A percentile compares a stretch with the other conserved stretches of the same genome.
Conservation (phyloP, 2,888 invertebrate species). For the Diarsia rubi region DNA sequence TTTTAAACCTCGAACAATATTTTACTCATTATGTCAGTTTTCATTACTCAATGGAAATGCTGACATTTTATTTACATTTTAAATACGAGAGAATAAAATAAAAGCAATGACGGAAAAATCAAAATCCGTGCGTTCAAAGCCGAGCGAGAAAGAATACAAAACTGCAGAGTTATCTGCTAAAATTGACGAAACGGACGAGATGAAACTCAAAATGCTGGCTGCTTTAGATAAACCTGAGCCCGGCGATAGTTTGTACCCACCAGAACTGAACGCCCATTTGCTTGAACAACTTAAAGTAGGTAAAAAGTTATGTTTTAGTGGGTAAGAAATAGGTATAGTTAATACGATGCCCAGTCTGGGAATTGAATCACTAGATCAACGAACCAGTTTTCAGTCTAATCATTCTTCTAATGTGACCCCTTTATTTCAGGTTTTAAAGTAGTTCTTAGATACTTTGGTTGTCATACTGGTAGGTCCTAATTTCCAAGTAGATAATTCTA, state of each 20-base stretch:
- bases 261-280: conserved; percentile 91
- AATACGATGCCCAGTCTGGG: not conserved
- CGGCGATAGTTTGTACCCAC: conserved; percentile 90
- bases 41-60: conserved; percentile 22
- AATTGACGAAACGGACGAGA: conserved; percentile 89
- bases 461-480: not conserved
- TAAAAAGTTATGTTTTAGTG: not conserved
- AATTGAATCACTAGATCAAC: not conserved
- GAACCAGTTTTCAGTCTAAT: not conserved
- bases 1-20: conserved; percentile 58
- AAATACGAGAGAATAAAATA: conserved; percentile 24
- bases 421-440: not conserved
- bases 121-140: conserved; percentile 70
- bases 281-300: conserved; percentile 91
- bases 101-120: conserved; percentile 72
- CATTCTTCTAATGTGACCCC: not conserved
- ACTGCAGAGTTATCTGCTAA: conserved; percentile 78
- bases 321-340: not conserved
- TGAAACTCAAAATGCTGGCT: conserved; percentile 87
- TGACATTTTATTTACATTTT: conserved; percentile 50
- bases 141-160: conserved; percentile 78
- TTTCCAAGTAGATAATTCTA: not conserved
- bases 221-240: conserved; percentile 81
- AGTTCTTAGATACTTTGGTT: not conserved
- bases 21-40: conserved; percentile 23